These are phyloP conservation scores for Lepidurus arcticus DNA, from an alignment of 1,140 invertebrate species.

Conservation along the genomic window DNA sequence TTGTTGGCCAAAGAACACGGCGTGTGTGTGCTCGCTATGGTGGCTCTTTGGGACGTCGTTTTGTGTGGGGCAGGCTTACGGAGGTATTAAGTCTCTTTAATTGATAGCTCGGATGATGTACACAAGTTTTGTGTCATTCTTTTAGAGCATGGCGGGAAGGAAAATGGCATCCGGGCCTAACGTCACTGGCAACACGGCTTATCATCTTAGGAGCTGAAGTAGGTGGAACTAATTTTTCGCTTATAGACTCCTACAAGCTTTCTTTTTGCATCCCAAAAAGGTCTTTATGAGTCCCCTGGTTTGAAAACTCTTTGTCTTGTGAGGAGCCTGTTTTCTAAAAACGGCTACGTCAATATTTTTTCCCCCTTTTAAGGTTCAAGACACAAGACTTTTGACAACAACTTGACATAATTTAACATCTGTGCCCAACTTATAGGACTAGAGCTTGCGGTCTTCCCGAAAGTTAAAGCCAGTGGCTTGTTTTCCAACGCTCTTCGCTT, in stretches of 20 bases:
- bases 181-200: not conserved
- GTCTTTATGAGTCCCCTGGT: too few species aligned
- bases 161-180: constrained; percentile 1
- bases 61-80: not conserved
- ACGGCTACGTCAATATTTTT: too few species aligned
- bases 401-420: too few species aligned
- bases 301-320: too few species aligned
- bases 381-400: too few species aligned
- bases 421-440: too few species aligned
- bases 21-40: constrained; percentile 27
- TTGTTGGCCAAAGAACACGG: constrained; percentile 33
- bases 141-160: constrained; percentile 6
- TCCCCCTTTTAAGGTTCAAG: too few species aligned
- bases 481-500: too few species aligned
- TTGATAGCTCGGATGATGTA: not conserved
- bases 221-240: not conserved
- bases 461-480: too few species aligned
- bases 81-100: constrained; percentile 21
- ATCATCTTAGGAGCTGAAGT: constrained; percentile 8
- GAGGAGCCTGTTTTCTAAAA: too few species aligned
- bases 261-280: too few species aligned
- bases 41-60: constrained; percentile 30
- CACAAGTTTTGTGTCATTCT: not conserved
- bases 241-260: not conserved
- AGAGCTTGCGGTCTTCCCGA: too few species aligned